Percentiles rank a stretch among this genome's conserved stretches.
These are phyloP conservation scores for Octonoba sinensis DNA, from an alignment of 2,888 invertebrate species.

Conservation along the genomic window DNA sequence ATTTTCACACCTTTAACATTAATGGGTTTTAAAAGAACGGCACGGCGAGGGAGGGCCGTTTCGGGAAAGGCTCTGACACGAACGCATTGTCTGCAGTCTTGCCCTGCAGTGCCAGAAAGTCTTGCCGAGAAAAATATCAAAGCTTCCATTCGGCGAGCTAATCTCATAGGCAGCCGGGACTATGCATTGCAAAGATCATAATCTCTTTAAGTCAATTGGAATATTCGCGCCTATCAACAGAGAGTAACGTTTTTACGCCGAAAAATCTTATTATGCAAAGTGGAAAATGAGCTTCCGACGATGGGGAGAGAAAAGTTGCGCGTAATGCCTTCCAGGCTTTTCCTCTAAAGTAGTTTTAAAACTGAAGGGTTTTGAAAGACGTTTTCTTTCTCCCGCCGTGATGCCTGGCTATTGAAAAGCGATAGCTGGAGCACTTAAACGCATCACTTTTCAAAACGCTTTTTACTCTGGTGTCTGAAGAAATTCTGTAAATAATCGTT, in stretches of 20 bases:
- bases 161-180: constrained; percentile 35
- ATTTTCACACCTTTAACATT: constrained; percentile 31
- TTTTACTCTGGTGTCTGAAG: too few relatives aligned
- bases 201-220: constrained; percentile 59
- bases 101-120: constrained; percentile 47
- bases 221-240: constrained; percentile 34
- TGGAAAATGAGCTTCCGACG: constrained; percentile 56
- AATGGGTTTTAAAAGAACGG: constrained; percentile 46
- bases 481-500: too few relatives aligned
- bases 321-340: constrained; percentile 4
- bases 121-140: constrained; percentile 49
- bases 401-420: too few relatives aligned
- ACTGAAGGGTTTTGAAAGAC: not conserved
- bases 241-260: constrained; percentile 43
- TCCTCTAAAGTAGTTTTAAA: constrained; percentile 10
- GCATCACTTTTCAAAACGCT: too few relatives aligned
- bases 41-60: constrained; percentile 5
- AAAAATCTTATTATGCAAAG: constrained; percentile 61
- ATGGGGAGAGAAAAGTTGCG: not conserved
- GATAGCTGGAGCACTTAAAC: too few relatives aligned
- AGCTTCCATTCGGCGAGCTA: constrained; percentile 22
- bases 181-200: constrained; percentile 50
- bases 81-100: not conserved
- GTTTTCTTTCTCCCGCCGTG: not conserved
- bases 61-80: constrained; percentile 17